Evolutionary conservation across 2,113 vertebrate species (phyloP).

Genomic region (Sceloporus undulatus): DNA sequence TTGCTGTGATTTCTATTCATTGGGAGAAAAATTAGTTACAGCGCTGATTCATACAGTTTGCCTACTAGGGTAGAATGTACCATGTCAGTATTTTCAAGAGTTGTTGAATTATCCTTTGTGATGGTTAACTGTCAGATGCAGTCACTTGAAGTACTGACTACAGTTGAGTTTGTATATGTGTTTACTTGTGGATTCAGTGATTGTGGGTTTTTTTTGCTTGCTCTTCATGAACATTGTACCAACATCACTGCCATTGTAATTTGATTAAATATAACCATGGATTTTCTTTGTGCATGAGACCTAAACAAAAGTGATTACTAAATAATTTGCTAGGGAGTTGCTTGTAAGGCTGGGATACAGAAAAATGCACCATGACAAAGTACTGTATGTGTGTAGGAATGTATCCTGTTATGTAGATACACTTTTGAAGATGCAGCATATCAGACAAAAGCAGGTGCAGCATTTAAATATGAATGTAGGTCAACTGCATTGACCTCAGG

Average conservation of each 20-base stretch:
- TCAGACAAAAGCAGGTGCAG: constrained; percentile 22
- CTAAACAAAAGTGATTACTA: background rate
- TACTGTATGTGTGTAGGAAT: rapidly evolving
- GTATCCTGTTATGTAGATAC: background rate
- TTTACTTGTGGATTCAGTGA: background rate
- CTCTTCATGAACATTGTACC: background rate
- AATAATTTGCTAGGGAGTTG: background rate
- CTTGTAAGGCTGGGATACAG: background rate
- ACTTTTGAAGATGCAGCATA: background rate
- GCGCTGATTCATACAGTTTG: background rate
- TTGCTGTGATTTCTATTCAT: too few species aligned
- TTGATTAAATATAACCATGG: background rate
- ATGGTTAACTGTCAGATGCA: background rate
- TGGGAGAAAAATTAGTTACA: background rate
- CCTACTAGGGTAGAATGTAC: background rate
- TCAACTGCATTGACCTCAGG: constrained; percentile 56
- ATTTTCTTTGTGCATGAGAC: background rate
- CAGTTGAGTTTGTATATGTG: background rate
- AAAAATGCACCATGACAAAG: background rate
- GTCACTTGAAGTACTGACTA: background rate
- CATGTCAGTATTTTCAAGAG: background rate
- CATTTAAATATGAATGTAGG: constrained; percentile 40
- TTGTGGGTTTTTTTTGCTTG: background rate
- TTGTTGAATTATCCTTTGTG: background rate
- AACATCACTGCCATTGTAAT: background rate